Base-by-base conservation (phyloP, 2,797 vertebrate genomes). In the Urosaurus nigricauda region DNA sequence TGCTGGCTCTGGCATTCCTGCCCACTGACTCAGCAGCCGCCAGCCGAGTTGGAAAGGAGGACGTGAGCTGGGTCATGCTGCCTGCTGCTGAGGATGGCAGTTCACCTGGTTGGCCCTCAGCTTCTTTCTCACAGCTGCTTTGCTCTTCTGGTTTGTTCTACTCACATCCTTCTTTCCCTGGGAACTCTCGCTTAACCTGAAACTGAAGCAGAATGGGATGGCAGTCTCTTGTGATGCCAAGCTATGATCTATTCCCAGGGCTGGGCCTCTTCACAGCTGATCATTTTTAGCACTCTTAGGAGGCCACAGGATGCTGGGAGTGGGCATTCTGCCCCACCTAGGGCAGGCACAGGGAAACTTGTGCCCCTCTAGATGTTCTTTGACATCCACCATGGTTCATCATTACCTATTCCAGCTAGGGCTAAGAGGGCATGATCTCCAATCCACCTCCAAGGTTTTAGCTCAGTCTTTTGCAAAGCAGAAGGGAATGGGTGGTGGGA, bases 91-190 rank as follows among this genome's bases (percentile, higher is more conserved):
- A 37, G 35, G n/a, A 47, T 17, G 3, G 32, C 4, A 37, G 12
- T 68, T 82, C 80, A 87, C 85, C 77, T 87, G 78, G 75, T 40
- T 68, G 1, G 0, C 24, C 6, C 2, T 19, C 2, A 29, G 53
- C 79, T 1, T 79, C n/a, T 8, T 51, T 24, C 5, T 1, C 35
- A 47, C 40, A 3, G n/a, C 7, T 8, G 16, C 0, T 16, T 63
- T 24, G 8, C 56, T 79, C 4, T 9, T 0, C 0, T 68, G 0
- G 1, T 32, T 75, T 7, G 0, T 35, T 2, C 21, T 60, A 4
- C 35, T 17, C 0, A 0, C 35, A 40, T 24, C 5, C 79, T 40
- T 0, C 0, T 56, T 0, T 0, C 0, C 21, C 17, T 21, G 35
- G 40, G 68, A 56, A 63, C 5, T 2, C 43, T 37, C 32, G 1